These are phyloP conservation scores for Hemaris fuciformis DNA, from an alignment of 2,888 invertebrate genomes.

Conservation along the genomic window DNA sequence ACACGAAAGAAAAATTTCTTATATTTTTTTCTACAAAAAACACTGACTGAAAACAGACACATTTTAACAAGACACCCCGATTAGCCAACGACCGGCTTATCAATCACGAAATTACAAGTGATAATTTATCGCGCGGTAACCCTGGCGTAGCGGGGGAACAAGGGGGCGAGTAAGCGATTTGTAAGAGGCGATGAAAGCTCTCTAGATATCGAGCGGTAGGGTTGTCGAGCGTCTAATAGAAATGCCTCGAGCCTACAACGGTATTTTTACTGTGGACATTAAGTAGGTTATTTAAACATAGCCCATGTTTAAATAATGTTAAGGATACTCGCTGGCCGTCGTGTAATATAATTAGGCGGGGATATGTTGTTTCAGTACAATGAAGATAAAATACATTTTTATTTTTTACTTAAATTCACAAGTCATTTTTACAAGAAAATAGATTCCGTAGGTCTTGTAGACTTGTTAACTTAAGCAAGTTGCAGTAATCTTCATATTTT, in stretches of 20 bases:
- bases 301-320: conserved; percentile 16
- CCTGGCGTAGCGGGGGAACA: conserved; percentile 34
- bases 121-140: conserved; percentile 19
- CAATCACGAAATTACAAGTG: conserved; percentile 20
- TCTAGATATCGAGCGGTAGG: conserved; percentile 66
- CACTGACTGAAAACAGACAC: conserved; percentile 4
- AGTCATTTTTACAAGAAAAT: neutral
- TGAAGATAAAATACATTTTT: neutral
- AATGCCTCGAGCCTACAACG: conserved; percentile 17
- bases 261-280: conserved; percentile 33
- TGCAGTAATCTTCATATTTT: neutral
- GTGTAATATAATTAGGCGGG: conserved; percentile 5
- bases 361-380: neutral
- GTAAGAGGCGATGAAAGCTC: conserved; percentile 76
- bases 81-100: conserved; percentile 21
- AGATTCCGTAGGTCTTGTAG: neutral
- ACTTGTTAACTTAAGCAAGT: too few species aligned
- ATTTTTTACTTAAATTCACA: neutral
- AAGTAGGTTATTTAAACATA: conserved; percentile 32
- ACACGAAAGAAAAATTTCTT: neutral
- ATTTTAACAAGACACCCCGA: conserved; percentile 2
- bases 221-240: conserved; percentile 63
- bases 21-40: neutral
- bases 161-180: conserved; percentile 65
- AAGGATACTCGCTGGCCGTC: conserved; percentile 1